Evolutionary conservation across 2,113 vertebrate genomes (phyloP), one percentile per base, ranked within the genome.

Genomic region (Eptesicus fuscus): DNA sequence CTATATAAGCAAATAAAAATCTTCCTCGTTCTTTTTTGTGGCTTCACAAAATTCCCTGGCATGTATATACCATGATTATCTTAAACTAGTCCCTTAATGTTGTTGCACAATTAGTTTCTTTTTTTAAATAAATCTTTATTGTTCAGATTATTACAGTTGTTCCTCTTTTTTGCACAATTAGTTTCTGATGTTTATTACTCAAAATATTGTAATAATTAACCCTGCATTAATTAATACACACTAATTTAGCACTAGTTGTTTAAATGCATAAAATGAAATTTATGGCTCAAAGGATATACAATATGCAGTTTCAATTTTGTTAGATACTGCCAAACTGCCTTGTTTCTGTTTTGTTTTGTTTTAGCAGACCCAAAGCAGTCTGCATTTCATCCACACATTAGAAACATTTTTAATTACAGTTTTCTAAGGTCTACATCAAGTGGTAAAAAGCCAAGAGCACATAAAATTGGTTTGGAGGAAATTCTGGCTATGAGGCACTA

Each of bases 331-430:
- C 51, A 83, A 93, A 91, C 25, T 47, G 20, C 18, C 40, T 9
- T 73, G n/a, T 17, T 69, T 79, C 79, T 7, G 37, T 44, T 88
- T 86, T 32, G 25, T 53, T 78, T 85, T 44, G 9, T 86, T 71
- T 80, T 84, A 63, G 40, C 49, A 89, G 65, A 91, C 51, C 91
- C 53, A 76, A 93, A 80, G 69, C 18, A 87, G 32, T 87, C 74
- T 89, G 93, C 74, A 96, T 90, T 95, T 95, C 28, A 83, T 73
- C 44, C 49, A 93, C 42, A 87, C 7, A 65, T 76, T 1, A 59
- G 42, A 93, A 97, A 95, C 30, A 93, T 88, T 86, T 96, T 63
- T 61, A 95, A 28, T 90, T 87, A 91, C 4, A 88, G n/a, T 86
- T 93, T 51, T 70, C 69, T 78, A 76, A 93, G 23, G 18, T 86